These are phyloP conservation scores for Scaptodrosophila lebanonensis DNA, from an alignment of 1,140 invertebrate species.

Conservation along the genomic window DNA sequence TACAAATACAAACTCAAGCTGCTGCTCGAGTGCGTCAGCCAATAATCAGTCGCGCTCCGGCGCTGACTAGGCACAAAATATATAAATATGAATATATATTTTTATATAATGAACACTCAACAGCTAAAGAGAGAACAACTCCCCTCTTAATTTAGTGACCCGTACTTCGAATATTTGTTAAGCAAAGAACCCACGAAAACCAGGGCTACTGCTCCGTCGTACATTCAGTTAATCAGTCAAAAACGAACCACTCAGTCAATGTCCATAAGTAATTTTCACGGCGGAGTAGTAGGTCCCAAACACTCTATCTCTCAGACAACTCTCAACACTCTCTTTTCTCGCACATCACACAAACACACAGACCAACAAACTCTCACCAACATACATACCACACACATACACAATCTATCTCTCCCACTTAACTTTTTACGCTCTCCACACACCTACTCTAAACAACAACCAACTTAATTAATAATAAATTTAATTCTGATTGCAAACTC, in stretches of 20 bases:
- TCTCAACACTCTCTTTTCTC: neutral
- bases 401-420: constrained; percentile 26
- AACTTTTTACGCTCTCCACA: constrained; percentile 3
- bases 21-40: too few relatives aligned
- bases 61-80: constrained; percentile 31
- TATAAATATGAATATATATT: too few relatives aligned
- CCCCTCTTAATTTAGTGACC: too few relatives aligned
- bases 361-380: too few relatives aligned
- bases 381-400: constrained; percentile 22
- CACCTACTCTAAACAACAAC: constrained; percentile 30
- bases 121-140: too few relatives aligned
- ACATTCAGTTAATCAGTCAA: neutral
- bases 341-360: constrained; percentile 3
- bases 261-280: neutral
- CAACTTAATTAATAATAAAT: constrained; percentile 48
- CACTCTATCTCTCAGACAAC: constrained; percentile 9
- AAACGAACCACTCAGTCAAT: too few relatives aligned
- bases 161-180: constrained; percentile 22
- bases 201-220: too few relatives aligned
- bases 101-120: constrained; percentile 27
- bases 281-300: neutral
- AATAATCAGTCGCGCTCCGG: constrained; percentile 18
- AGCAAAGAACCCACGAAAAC: neutral
- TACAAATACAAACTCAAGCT: constrained; percentile 33
- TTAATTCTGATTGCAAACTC: constrained; percentile 72